Conservation (phyloP, 2,888 invertebrate genomes). For the Stenolophus ochropezus region DNA sequence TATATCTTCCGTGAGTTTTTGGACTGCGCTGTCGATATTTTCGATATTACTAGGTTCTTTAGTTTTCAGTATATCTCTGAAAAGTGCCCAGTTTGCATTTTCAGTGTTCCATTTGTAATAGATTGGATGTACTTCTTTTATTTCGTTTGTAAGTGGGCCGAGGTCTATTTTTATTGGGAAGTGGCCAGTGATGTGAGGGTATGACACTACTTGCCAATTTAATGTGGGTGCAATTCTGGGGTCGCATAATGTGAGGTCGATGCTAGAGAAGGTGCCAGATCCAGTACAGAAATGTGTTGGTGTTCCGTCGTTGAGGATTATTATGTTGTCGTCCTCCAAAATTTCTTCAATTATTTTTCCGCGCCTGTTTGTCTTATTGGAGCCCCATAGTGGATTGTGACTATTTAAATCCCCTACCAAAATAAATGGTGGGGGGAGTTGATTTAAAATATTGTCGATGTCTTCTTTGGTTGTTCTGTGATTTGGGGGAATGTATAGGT, state of each 20-base stretch:
- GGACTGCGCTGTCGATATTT: not conserved
- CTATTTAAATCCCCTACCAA: no score
- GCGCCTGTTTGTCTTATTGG: not conserved
- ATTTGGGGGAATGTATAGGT: constrained; percentile 55
- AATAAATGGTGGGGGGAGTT: constrained; percentile 16
- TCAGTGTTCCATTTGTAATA: not conserved
- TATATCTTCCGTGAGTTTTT: not conserved
- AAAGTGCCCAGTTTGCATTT: not conserved
- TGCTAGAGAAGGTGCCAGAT: not conserved
- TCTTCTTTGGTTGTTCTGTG: not conserved
- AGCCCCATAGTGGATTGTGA: constrained; percentile 12
- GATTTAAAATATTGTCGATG: constrained; percentile 8
- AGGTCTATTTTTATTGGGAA: constrained; percentile 14
- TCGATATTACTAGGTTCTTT: not conserved
- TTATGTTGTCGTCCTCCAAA: not conserved
- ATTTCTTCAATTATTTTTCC: constrained; percentile 20
- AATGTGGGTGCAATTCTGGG: not conserved
- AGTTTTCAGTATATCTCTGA: not conserved
- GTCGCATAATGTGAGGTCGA: constrained; percentile 4
- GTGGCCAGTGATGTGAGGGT: not conserved
- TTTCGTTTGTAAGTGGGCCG: no score
- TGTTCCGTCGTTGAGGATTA: constrained; percentile 1
- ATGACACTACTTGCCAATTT: not conserved
- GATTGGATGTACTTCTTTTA: not conserved
- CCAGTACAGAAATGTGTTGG: constrained; percentile 12